These are phyloP conservation scores for Colius striatus DNA, from an alignment of 2,113 vertebrate genomes.

Conservation along the genomic window DNA sequence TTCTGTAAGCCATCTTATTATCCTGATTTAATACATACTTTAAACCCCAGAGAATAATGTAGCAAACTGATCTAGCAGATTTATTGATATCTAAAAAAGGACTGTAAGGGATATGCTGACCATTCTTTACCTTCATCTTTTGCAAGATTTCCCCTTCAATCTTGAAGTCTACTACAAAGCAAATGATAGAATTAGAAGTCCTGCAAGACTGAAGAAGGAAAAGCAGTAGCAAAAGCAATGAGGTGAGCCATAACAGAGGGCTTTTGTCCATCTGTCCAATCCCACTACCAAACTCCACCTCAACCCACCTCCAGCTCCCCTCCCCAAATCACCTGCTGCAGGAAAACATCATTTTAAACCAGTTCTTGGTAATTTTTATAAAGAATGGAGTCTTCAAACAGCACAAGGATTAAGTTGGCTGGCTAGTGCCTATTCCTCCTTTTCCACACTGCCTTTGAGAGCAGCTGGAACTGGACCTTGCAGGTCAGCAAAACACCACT, in stretches of 20 bases:
- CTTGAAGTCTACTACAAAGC: background rate
- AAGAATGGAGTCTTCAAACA: background rate
- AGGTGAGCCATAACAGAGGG: background rate
- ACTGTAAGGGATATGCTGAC: background rate
- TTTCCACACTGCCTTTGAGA: background rate
- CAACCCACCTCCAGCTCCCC: background rate
- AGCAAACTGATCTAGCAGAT: background rate
- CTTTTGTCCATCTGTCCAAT: background rate
- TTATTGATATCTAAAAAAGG: background rate
- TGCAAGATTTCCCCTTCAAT: background rate
- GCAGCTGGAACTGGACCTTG: background rate
- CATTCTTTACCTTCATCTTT: background rate
- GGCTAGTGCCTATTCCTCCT: background rate
- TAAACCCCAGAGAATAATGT: background rate
- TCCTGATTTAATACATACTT: background rate
- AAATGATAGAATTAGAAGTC: background rate
- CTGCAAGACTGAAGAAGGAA: background rate
- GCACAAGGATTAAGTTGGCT: background rate
- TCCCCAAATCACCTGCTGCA: background rate
- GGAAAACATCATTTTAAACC: background rate
- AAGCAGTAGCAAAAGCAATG: background rate
- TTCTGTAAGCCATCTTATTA: background rate
- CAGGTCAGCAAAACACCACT: background rate
- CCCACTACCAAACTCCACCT: background rate
- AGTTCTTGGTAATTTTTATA: background rate